A percentile compares a stretch with the other conserved stretches of the same genome.
Conservation (phyloP, 1,140 invertebrate genomes). For the Dendrolimus kikuchii region DNA sequence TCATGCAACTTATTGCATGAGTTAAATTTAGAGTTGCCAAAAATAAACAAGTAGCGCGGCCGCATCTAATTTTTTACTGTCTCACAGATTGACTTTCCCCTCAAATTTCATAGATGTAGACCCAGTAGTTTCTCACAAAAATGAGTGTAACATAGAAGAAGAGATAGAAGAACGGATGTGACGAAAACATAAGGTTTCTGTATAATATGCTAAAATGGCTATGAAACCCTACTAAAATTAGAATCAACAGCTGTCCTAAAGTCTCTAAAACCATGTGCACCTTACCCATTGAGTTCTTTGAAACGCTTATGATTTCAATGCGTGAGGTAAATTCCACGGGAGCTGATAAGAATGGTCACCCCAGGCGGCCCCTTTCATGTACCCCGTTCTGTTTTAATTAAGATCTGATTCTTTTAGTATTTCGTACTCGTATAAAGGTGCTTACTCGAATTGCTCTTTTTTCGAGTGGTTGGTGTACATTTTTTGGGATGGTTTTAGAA, state of each 20-base stretch:
- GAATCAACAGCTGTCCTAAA: background rate
- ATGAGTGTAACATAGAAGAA: too few relatives aligned
- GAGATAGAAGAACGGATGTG: too few relatives aligned
- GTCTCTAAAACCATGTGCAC: background rate
- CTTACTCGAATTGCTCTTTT: slow-evolving; percentile 14
- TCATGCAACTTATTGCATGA: too few relatives aligned
- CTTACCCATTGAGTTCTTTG: slow-evolving; percentile 44
- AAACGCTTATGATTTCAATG: slow-evolving; percentile 70
- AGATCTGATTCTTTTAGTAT: slow-evolving; percentile 30
- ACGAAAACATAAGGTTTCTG: too few relatives aligned
- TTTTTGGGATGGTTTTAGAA: background rate
- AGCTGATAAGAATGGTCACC: slow-evolving; percentile 10
- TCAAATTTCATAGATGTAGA: too few relatives aligned
- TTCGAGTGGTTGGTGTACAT: slow-evolving; percentile 2
- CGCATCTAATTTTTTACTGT: too few relatives aligned
- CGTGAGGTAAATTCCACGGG: slow-evolving; percentile 52
- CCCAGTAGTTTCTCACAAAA: too few relatives aligned
- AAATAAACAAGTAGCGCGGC: too few relatives aligned
- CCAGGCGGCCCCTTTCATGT: slow-evolving; percentile 24
- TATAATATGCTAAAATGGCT: too few relatives aligned
- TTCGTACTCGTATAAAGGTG: slow-evolving; percentile 4
- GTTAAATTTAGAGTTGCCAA: too few relatives aligned
- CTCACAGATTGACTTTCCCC: too few relatives aligned
- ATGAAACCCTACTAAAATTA: background rate
- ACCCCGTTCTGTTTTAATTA: slow-evolving; percentile 48